Conservation (phyloP, 2,797 vertebrate species). For the Sarcophilus harrisii region DNA sequence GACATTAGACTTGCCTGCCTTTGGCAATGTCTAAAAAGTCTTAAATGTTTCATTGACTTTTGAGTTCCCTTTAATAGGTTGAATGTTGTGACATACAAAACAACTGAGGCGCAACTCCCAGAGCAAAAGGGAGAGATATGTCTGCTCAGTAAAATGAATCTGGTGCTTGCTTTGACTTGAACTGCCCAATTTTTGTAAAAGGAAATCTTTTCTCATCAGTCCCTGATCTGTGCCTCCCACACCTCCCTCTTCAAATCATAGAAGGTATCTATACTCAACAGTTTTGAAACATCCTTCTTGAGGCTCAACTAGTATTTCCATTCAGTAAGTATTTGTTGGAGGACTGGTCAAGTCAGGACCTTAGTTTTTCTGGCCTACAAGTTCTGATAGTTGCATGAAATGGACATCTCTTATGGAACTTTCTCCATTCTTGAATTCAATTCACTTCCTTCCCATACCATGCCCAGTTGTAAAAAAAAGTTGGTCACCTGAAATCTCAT, state of each 20-base stretch:
- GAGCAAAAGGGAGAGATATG: not conserved
- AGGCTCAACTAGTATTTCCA: not conserved
- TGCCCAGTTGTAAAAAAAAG: too few species aligned
- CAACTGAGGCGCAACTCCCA: not conserved
- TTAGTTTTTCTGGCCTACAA: not conserved
- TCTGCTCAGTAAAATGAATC: conserved; percentile 58
- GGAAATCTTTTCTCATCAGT: conserved; percentile 56
- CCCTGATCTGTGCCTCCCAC: conserved; percentile 39
- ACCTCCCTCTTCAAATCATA: conserved; percentile 50
- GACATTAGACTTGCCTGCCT: conserved; percentile 10
- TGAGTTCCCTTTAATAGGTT: not conserved
- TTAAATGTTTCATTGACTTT: conserved; percentile 47
- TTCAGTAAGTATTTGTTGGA: not conserved
- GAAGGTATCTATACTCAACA: conserved; percentile 27
- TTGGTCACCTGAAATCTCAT: too few species aligned
- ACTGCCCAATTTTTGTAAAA: conserved; percentile 54
- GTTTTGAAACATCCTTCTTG: not conserved
- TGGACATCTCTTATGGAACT: not conserved
- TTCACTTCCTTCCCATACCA: not conserved
- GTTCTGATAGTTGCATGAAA: not conserved
- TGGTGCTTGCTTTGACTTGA: not conserved
- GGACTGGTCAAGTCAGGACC: not conserved
- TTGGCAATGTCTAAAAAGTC: conserved; percentile 46
- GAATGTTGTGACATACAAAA: not conserved
- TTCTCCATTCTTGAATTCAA: not conserved